Percentiles rank a stretch among this genome's conserved stretches.
Evolutionary conservation across 2,888 invertebrate genomes (phyloP).

Genomic region (Aquatica leii): DNA sequence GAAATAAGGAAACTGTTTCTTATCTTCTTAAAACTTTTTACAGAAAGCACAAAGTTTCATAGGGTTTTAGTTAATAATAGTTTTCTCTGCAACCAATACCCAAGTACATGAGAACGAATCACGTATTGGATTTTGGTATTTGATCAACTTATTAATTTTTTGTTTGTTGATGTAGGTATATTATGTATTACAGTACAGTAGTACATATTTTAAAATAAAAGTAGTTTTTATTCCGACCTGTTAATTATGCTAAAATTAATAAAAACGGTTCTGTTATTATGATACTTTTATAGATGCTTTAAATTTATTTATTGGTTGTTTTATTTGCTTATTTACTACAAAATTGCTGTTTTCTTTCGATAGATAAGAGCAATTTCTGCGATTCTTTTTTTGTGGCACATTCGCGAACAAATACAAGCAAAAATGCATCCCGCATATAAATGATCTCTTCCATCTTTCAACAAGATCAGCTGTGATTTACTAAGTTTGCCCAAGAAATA

Average conservation of each 20-base stretch:
- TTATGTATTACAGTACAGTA: too few species aligned
- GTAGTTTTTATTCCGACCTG: too few species aligned
- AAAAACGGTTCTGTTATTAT: constrained; percentile 25
- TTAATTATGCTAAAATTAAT: constrained; percentile 28
- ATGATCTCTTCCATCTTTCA: constrained; percentile 40
- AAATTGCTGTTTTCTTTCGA: constrained; percentile 15
- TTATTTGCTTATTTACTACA: constrained; percentile 30
- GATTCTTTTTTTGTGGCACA: constrained; percentile 32
- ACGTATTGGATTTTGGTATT: too few species aligned
- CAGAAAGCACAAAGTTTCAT: too few species aligned
- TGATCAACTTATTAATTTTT: too few species aligned
- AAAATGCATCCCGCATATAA: constrained; percentile 44
- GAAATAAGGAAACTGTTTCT: too few species aligned
- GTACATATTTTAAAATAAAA: too few species aligned
- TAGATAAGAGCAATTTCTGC: constrained; percentile 19
- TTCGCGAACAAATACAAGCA: constrained; percentile 40
- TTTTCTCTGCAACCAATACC: too few species aligned
- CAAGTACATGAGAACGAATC: background rate
- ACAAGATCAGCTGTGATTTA: constrained; percentile 41
- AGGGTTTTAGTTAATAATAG: too few species aligned
- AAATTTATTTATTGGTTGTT: constrained; percentile 32
- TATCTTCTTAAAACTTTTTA: too few species aligned
- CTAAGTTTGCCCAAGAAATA: constrained; percentile 41
- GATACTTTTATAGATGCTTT: constrained; percentile 23
- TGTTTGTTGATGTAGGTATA: too few species aligned